phyloP scores from a whole-genome alignment of 2,888 invertebrate genomes.

The Drosophila infuscata region DNA sequence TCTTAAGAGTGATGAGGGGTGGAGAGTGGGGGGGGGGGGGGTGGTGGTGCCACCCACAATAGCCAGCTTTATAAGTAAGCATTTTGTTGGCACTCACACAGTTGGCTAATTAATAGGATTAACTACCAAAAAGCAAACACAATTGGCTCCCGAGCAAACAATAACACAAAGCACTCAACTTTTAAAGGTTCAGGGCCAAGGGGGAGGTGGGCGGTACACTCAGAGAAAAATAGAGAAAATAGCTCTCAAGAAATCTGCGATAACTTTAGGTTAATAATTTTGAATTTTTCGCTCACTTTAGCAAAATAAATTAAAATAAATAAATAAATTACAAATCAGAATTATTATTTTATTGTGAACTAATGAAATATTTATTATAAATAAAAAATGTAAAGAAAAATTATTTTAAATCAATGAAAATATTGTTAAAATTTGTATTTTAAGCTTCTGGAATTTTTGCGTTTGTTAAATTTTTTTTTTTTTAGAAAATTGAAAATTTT shows the following conservation, averaged over 20 bases:
- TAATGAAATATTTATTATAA: neutral
- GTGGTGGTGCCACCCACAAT: slow-evolving; percentile 3
- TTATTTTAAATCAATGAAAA: neutral
- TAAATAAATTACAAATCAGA: too few relatives aligned
- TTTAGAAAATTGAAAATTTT: neutral
- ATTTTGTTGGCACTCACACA: slow-evolving; percentile 54
- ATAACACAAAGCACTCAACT: slow-evolving; percentile 74
- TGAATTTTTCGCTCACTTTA: too few relatives aligned
- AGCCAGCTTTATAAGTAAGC: slow-evolving; percentile 24
- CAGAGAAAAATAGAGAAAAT: neutral
- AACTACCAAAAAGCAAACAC: slow-evolving; percentile 77
- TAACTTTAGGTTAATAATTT: too few relatives aligned
- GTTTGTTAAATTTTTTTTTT: neutral
- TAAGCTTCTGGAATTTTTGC: neutral
- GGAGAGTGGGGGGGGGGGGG: neutral
- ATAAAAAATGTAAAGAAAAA: too few relatives aligned
- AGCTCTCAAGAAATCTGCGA: too few relatives aligned
- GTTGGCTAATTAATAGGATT: slow-evolving; percentile 78
- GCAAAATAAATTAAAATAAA: too few relatives aligned
- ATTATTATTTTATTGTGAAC: neutral
- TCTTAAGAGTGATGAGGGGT: neutral
- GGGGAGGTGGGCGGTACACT: neutral
- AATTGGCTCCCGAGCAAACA: slow-evolving; percentile 73
- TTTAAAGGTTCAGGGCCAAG: slow-evolving; percentile 15
- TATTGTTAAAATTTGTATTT: neutral